phyloP scores from a whole-genome alignment of 2,888 invertebrate species.

The Orchesella flavescens region DNA sequence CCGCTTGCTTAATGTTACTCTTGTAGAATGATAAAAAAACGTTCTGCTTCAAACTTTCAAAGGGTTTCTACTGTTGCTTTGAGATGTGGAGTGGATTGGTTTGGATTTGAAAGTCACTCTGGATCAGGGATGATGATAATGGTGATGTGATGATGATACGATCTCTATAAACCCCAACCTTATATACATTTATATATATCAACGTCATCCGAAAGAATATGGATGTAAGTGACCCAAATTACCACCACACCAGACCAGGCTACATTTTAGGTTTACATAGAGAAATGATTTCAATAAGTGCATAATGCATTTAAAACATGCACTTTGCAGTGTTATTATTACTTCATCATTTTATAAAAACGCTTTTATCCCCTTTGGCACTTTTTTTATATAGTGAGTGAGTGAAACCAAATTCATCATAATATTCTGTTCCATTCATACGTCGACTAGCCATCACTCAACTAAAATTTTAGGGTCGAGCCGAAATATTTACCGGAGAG shows the following conservation, averaged over 20 bases:
- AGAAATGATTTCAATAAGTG: constrained; percentile 11
- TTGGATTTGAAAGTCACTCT: no score
- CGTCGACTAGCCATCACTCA: neutral
- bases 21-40: neutral
- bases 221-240: no score
- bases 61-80: neutral
- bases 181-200: no score
- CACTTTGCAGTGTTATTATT: constrained; percentile 13
- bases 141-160: no score
- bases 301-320: neutral
- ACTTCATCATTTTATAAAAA: constrained; percentile 35
- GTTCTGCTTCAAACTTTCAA: no score
- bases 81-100: no score
- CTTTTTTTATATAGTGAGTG: neutral
- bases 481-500: constrained; percentile 4
- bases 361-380: neutral
- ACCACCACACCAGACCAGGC: no score
- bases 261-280: neutral
- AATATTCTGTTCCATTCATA: neutral
- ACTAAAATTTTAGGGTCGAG: constrained; percentile 19
- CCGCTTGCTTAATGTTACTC: neutral
- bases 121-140: no score
- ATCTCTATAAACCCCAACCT: no score
- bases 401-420: constrained; percentile 4
- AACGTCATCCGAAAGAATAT: no score